Percentiles rank a stretch among this genome's conserved stretches.
These are phyloP conservation scores for Barbus barbus DNA, from an alignment of 2,113 vertebrate genomes.

Conservation along the genomic window DNA sequence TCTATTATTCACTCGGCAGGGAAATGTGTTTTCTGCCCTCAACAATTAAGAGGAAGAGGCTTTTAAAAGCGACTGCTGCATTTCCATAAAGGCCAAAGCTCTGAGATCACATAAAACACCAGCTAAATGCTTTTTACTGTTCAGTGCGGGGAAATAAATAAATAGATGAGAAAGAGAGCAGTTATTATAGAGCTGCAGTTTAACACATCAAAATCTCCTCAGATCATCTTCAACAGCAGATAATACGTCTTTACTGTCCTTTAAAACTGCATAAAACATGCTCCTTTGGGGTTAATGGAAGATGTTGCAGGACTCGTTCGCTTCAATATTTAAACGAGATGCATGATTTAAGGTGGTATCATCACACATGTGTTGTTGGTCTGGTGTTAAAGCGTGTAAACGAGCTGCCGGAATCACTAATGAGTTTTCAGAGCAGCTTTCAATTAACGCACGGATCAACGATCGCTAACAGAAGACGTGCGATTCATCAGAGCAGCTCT, in stretches of 20 bases:
- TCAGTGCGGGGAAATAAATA: constrained; percentile 37
- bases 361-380: constrained; percentile 36
- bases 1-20: no score
- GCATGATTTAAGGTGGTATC: constrained; percentile 27
- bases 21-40: constrained; percentile 33
- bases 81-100: constrained; percentile 57
- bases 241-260: no score
- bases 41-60: constrained; percentile 58
- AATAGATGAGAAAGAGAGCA: not conserved
- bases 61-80: constrained; percentile 57
- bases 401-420: constrained; percentile 36
- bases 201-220: not conserved
- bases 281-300: no score
- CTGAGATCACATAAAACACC: constrained; percentile 52
- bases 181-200: not conserved
- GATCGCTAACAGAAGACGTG: not conserved
- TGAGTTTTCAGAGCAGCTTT: constrained; percentile 31
- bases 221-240: no score
- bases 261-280: not conserved
- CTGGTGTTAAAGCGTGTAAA: constrained; percentile 22
- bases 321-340: constrained; percentile 45
- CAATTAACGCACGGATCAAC: not conserved
- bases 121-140: constrained; percentile 49
- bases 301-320: not conserved
- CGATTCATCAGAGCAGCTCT: constrained; percentile 23